Evolutionary conservation across 2,888 invertebrate species (phyloP).

Genomic region (Acanthosepion lycidas): DNA sequence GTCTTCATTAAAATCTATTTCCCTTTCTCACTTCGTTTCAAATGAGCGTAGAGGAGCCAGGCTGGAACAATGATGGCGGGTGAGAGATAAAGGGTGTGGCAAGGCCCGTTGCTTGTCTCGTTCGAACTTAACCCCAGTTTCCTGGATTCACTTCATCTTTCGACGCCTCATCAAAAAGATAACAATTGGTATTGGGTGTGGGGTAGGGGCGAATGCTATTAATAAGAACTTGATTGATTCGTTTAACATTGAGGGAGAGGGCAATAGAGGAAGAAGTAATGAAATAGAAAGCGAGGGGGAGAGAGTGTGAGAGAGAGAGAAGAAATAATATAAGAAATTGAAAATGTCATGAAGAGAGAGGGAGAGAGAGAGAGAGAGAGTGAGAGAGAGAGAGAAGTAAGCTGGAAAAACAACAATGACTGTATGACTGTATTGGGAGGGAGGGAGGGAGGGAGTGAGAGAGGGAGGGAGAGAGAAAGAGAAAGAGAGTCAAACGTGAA

Average conservation of each 20-base stretch:
- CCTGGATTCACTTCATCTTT: neutral
- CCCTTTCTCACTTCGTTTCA: neutral
- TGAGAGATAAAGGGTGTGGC: neutral
- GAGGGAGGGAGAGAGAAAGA: no score
- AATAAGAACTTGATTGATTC: neutral
- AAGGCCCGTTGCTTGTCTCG: neutral
- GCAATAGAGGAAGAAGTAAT: neutral
- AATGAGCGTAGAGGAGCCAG: neutral
- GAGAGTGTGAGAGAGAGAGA: neutral
- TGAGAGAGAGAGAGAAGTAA: neutral
- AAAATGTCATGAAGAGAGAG: neutral
- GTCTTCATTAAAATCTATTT: neutral
- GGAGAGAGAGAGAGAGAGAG: neutral
- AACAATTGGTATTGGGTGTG: neutral
- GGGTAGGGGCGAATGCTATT: neutral
- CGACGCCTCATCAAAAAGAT: slow-evolving; percentile 33
- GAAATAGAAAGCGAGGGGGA: neutral
- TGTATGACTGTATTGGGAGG: no score
- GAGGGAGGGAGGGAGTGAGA: no score
- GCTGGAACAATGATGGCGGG: neutral
- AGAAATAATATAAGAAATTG: neutral
- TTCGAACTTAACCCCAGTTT: neutral
- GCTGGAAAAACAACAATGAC: no score
- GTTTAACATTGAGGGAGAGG: neutral
- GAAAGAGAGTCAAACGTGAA: no score